A percentile compares a stretch with the other conserved stretches of the same genome.
Conservation (phyloP, 2,888 invertebrate genomes). For the Archaeoteleia sp. region DNA sequence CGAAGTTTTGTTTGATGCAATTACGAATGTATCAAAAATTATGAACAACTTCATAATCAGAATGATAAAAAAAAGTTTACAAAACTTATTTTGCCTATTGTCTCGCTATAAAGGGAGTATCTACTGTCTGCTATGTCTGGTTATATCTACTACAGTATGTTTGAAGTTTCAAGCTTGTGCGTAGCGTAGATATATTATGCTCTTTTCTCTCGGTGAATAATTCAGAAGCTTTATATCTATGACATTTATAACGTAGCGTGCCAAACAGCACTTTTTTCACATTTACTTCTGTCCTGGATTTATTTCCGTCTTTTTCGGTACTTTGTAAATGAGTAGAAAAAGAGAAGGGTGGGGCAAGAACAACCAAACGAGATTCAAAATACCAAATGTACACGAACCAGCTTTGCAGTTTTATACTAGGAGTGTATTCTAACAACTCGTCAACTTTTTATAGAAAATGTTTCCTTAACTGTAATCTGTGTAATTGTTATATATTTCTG, state of each 20-base stretch:
- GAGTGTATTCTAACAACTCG: no score
- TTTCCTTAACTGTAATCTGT: no score
- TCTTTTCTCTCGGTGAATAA: constrained; percentile 35
- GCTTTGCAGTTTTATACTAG: no score
- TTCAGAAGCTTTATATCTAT: constrained; percentile 34
- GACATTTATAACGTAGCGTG: constrained; percentile 38
- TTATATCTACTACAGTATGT: constrained; percentile 18
- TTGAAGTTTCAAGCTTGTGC: constrained; percentile 28
- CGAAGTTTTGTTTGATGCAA: not conserved
- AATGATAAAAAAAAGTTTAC: constrained; percentile 5
- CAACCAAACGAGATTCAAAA: no score
- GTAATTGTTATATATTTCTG: no score
- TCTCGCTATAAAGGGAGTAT: constrained; percentile 12
- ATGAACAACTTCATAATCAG: not conserved
- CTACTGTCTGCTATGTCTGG: constrained; percentile 13
- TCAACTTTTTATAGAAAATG: no score
- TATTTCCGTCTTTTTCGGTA: constrained; percentile 21
- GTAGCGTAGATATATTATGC: constrained; percentile 32
- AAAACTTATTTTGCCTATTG: constrained; percentile 19
- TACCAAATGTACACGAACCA: no score
- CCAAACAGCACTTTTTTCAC: constrained; percentile 31
- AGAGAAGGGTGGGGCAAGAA: no score
- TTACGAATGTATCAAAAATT: not conserved
- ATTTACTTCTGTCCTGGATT: constrained; percentile 16
- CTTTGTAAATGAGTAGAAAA: constrained; percentile 13